Evolutionary conservation across 1,140 invertebrate genomes (phyloP), one percentile per base, ranked within the genome.

Genomic region (Zaprionus davidi): DNA sequence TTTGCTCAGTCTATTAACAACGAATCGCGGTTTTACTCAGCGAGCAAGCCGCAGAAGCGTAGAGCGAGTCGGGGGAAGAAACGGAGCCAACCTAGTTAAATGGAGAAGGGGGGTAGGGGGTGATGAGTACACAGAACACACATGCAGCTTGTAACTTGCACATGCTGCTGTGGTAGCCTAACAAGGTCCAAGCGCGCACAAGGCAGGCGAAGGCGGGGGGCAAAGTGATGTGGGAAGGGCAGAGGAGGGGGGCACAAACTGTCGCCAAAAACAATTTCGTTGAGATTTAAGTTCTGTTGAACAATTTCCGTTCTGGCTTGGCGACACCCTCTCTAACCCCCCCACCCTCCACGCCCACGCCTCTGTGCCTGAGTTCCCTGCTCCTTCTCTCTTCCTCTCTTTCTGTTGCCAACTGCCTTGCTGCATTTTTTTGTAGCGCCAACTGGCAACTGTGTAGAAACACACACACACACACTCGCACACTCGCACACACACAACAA

Each of bases 211-310:
- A 3, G 9, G 3, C 24, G 24, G 7, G 28, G 7, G 31, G 41
- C n/a, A 51, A 24, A 38, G 6, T 41, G 38, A 2, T 15, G 22
- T 22, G 22, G 17, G 15, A 44, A 0, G 3, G 11, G 28, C 4
- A 13, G 3, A 12, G 26, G n/a, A 17, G 13, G 9, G 58, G 11
- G 34, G 3, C 36, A 22, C 22, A 20, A 88, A 87, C 80, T 88
- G 84, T 87, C 84, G 84, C 84, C 84, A 88, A 88, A 87, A 88
- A 88, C 84, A 88, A 87, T 87, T 87, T 87, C 84, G 84, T 75
- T 81, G 71, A 88, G 84, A 83, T 87, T 87, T 88, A 88, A 88
- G 84, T 84, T 87, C 85, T 87, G 78, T 84, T 87, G 56, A 83
- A 88, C 84, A 88, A 87, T 83, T 83, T 87, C 84, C 84, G 78